These are phyloP conservation scores for Microcebus tavaratra DNA, from an alignment of 2,113 vertebrate species.

Conservation along the genomic window DNA sequence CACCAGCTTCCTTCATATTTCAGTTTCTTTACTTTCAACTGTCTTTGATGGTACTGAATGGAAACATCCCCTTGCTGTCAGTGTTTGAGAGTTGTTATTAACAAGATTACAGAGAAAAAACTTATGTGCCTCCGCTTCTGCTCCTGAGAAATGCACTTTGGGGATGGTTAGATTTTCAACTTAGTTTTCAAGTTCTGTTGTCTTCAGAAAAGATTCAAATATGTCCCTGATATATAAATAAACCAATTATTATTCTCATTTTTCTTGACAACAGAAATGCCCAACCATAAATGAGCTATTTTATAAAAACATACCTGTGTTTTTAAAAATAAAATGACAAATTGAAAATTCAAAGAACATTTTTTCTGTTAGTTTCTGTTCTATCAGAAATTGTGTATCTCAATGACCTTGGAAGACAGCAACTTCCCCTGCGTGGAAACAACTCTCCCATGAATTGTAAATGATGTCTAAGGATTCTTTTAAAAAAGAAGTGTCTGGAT, in stretches of 20 bases:
- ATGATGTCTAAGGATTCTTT: background rate
- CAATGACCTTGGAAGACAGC: background rate
- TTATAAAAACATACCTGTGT: background rate
- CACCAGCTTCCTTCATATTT: slow-evolving; percentile 20
- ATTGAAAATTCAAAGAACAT: background rate
- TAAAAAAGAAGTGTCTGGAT: background rate
- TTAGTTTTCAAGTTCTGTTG: slow-evolving; percentile 34
- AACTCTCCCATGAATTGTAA: background rate
- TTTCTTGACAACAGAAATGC: slow-evolving; percentile 13
- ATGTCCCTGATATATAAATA: slow-evolving; percentile 10
- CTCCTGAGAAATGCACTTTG: slow-evolving; percentile 55
- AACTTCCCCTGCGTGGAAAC: background rate
- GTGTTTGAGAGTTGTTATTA: slow-evolving; percentile 61
- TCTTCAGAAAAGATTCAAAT: slow-evolving; percentile 41
- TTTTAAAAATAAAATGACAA: slow-evolving; percentile 11
- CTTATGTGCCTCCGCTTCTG: slow-evolving; percentile 49
- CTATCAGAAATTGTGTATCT: background rate
- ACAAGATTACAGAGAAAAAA: background rate
- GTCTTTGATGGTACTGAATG: slow-evolving; percentile 63
- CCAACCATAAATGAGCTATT: background rate
- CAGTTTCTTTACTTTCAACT: slow-evolving; percentile 74
- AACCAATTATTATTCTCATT: background rate
- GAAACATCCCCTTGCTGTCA: slow-evolving; percentile 56
- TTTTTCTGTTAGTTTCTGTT: slow-evolving; percentile 5
- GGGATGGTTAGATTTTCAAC: slow-evolving; percentile 31